A percentile compares a stretch with the other conserved stretches of the same genome.
Conservation (phyloP, 2,113 vertebrate genomes). For the Manacus vitellinus region DNA sequence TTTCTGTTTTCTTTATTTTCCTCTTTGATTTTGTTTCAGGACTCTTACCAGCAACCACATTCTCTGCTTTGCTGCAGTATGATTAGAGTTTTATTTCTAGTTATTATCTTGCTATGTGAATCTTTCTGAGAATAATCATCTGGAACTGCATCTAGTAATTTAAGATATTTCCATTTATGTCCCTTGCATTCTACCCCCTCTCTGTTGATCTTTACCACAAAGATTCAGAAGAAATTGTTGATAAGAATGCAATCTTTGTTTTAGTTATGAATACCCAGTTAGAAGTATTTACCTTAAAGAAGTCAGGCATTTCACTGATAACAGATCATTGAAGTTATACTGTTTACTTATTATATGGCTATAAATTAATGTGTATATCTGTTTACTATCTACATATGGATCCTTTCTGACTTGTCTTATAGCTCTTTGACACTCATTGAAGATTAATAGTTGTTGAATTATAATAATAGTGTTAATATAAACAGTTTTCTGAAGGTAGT, state of each 20-base stretch:
- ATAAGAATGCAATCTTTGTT: neutral
- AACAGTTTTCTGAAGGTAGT: neutral
- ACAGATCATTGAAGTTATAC: neutral
- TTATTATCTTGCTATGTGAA: neutral
- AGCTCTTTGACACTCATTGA: neutral
- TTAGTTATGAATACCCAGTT: neutral
- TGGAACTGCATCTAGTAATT: neutral
- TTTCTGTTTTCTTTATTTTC: constrained; percentile 3
- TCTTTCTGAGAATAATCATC: neutral
- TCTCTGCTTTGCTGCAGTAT: neutral
- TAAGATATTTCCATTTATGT: neutral
- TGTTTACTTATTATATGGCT: neutral
- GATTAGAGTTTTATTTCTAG: constrained; percentile 12
- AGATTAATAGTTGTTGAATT: neutral
- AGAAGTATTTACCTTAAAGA: neutral
- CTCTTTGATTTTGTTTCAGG: neutral
- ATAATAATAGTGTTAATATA: neutral
- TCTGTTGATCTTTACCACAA: neutral
- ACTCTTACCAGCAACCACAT: neutral
- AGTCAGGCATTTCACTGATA: neutral
- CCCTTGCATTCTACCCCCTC: neutral
- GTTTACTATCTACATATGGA: neutral
- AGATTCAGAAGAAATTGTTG: neutral
- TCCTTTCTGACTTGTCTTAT: neutral
- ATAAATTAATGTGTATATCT: neutral